These are phyloP conservation scores for Ecdyonurus torrentis DNA, from an alignment of 2,888 invertebrate species.

Conservation along the genomic window DNA sequence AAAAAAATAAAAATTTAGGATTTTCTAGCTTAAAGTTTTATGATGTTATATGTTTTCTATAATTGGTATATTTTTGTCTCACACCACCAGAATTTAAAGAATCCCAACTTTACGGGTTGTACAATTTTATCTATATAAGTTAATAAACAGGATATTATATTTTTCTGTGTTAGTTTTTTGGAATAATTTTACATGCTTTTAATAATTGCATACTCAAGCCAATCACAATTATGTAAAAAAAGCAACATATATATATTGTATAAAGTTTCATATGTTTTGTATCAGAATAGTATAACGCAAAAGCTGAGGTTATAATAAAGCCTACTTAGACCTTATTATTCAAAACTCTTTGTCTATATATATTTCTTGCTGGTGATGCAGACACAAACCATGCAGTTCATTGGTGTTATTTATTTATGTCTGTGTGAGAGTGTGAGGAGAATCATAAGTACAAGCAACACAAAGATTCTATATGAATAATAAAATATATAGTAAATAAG, in stretches of 20 bases:
- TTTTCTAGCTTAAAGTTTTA: neutral
- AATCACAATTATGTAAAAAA: slow-evolving; percentile 2
- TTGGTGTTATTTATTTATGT: slow-evolving; percentile 8
- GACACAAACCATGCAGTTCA: slow-evolving; percentile 9
- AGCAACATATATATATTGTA: neutral
- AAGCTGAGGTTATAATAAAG: neutral
- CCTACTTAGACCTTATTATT: neutral
- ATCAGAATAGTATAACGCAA: neutral
- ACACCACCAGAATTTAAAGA: too few species aligned
- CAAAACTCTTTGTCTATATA: neutral
- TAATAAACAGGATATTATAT: neutral
- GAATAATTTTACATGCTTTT: neutral
- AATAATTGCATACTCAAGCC: neutral
- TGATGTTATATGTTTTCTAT: too few species aligned
- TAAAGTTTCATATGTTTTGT: neutral
- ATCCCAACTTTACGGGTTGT: too few species aligned
- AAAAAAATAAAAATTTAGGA: neutral
- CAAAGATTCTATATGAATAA: too few species aligned
- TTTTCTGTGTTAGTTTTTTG: neutral
- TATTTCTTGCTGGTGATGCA: neutral
- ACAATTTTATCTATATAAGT: neutral
- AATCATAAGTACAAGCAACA: too few species aligned
- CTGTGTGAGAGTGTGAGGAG: neutral
- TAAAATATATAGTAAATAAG: too few species aligned
- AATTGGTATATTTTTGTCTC: too few species aligned